Evolutionary conservation across 2,113 vertebrate genomes (phyloP), one percentile per base, ranked within the genome.

Genomic region (Vimba vimba): DNA sequence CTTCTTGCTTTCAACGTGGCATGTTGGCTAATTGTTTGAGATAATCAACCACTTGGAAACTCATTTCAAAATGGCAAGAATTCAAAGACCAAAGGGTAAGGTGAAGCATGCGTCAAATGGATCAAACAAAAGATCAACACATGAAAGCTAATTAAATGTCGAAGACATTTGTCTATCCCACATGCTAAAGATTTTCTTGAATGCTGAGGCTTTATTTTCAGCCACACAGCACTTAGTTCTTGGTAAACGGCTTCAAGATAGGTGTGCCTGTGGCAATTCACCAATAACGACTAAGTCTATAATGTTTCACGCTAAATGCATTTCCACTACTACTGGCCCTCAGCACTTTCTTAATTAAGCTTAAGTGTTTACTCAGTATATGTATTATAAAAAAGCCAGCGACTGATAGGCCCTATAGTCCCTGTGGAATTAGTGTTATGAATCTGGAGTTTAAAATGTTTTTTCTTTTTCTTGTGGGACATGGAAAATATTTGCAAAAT

Each of bases 1-100:
- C 10, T 33, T 55, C 81, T 30, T 50, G 47, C 64, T 55, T 83
- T 71, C 81, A 83, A 0, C 4, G 11, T 57, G 66, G 50, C 81
- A 27, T 83, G 81, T 25, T 52, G 81, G 30, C 64, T 71, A 83
- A 83, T 83, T 71, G 66, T 83, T 73, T 39, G 50, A 39, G 64
- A 21, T 82, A 55, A 36, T 82, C 80, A 71, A 59, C 47, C n/a
- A 59, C 50, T 73, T 83, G 68, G 68, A 83, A 33, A 57, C 33
- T 71, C 50, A 71, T 55, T 39, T 39, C 6, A n/a, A 73, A 82
- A 69, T 68, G 62, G 60, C 64, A 69, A 81, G n/a, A 66, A 47
- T 39, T 36, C 3, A 12, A 80, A 45, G 33, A 80, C 78, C 57
- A 62, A 66, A 82, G 43, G 62, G 43, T 82, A 69, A 36, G 27